Percentiles rank a stretch among this genome's conserved stretches.
These are phyloP conservation scores for Porites rus DNA, from an alignment of 92 coral and sea anemone species.

Conservation along the genomic window DNA sequence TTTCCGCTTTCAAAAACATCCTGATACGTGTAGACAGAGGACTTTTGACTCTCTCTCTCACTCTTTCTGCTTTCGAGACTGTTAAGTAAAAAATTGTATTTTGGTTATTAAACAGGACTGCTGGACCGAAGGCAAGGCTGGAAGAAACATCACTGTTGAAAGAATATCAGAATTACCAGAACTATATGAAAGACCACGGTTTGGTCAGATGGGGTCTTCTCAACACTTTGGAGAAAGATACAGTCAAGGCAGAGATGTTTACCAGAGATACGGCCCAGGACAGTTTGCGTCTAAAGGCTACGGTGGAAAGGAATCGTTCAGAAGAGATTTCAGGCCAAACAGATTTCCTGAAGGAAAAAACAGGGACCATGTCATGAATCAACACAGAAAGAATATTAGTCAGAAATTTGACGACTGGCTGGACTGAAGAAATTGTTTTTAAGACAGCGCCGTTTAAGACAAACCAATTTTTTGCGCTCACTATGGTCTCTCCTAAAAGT, in stretches of 20 bases:
- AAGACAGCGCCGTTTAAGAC: too few relatives aligned
- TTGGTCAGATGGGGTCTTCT: conserved; percentile 15
- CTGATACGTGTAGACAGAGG: too few relatives aligned
- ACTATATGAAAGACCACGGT: conserved; percentile 58
- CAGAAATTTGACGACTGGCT: conserved; percentile 9
- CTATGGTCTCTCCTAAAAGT: too few relatives aligned
- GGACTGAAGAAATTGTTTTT: not conserved
- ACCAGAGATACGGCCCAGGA: conserved; percentile 25
- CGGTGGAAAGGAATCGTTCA: conserved; percentile 22
- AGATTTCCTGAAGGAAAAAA: not conserved
- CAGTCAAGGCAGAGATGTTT: conserved; percentile 5
- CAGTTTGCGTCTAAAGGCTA: conserved; percentile 13
- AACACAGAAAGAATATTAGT: not conserved
- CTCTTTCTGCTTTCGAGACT: too few relatives aligned
- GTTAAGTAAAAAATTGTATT: not conserved
- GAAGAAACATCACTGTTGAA: conserved; percentile 54
- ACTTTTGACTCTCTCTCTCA: too few relatives aligned
- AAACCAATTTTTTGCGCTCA: not conserved
- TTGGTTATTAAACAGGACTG: conserved; percentile 48
- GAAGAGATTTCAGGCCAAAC: conserved; percentile 1
- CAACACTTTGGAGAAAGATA: conserved; percentile 13
- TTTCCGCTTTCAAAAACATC: too few relatives aligned
- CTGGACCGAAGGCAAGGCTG: conserved; percentile 79
- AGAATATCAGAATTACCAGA: conserved; percentile 88
- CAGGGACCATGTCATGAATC: not conserved